Evolutionary conservation across 2,797 vertebrate genomes (phyloP).

Genomic region (Acanthurus leucopareius): DNA sequence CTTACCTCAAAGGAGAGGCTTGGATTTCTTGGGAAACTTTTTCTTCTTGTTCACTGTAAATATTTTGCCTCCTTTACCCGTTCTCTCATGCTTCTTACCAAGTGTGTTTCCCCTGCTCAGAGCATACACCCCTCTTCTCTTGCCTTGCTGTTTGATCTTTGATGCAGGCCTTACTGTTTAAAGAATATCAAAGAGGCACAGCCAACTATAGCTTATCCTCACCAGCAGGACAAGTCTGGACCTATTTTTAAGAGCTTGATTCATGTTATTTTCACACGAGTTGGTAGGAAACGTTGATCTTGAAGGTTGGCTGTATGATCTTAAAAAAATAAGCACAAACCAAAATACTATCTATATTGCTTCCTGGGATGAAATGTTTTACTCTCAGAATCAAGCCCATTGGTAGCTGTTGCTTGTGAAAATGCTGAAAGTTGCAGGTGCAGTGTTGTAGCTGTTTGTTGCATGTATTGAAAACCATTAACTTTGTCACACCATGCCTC

Average conservation of each 20-base stretch:
- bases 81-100: conserved; percentile 71
- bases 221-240: conserved; percentile 41
- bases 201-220: conserved; percentile 40
- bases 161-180: conserved; percentile 57
- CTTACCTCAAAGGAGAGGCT: conserved; percentile 76
- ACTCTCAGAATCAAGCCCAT: neutral
- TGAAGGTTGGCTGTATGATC: neutral
- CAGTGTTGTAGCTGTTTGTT: conserved; percentile 1
- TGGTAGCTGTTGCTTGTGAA: neutral
- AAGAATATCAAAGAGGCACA: conserved; percentile 53
- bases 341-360: neutral
- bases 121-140: conserved; percentile 48
- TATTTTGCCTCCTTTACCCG: conserved; percentile 77
- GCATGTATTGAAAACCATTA: neutral
- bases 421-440: neutral
- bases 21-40: conserved; percentile 81
- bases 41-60: conserved; percentile 77
- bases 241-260: conserved; percentile 36
- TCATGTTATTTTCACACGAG: conserved; percentile 45
- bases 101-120: conserved; percentile 65
- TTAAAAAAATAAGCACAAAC: neutral
- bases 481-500: neutral
- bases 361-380: conserved; percentile 3
- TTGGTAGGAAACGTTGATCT: conserved; percentile 15
- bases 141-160: conserved; percentile 71